Base-by-base conservation (phyloP, 2,888 invertebrate species). In the Diloba caeruleocephala region DNA sequence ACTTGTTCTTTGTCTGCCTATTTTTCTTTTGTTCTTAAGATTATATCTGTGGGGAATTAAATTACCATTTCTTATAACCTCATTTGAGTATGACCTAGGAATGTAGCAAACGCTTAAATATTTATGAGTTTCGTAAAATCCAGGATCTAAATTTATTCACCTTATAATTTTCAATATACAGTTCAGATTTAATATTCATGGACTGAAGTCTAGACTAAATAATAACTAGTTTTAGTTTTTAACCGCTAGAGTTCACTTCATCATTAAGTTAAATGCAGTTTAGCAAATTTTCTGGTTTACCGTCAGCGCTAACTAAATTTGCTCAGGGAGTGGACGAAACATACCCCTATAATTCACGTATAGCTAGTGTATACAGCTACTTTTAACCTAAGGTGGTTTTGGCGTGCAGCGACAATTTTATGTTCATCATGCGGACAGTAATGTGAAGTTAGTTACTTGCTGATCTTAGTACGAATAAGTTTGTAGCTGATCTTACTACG, bases 221-320 rank as follows among this genome's bases (percentile, higher is more conserved):
- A 62, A 59, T 56, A 62, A 56, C 51, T 59, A 63, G 43, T 66
- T 70, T 65, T 48, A 63, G 68, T 64, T 67, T 67, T 67, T 67
- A 60, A 44, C 43, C 17, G 38, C 39, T 19, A 13, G 46, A 45
- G 49, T 58, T 49, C 15, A 33, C 23, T 52, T 37, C 33, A 53
- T 54, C 39, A 52, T 68, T 56, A 56, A 68, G 55, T 58, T 68
- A 48, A 74, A 71, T 69, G 66, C 57, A 71, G 66, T 74, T 74
- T 41, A 59, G 61, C 39, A 15, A 44, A 71, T 68, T 66, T 65
- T 71, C 44, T 41, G 58, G 52, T 57, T 65, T 63, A 48, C 39
- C 36, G 34, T 25, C 33, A 46, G 45, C 50, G 44, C 43, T 51
- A 53, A 62, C 54, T 45, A 67, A 65, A 67, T 67, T 64, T 51